phyloP scores from a whole-genome alignment of 2,113 vertebrate species.

The Daboia siamensis region DNA sequence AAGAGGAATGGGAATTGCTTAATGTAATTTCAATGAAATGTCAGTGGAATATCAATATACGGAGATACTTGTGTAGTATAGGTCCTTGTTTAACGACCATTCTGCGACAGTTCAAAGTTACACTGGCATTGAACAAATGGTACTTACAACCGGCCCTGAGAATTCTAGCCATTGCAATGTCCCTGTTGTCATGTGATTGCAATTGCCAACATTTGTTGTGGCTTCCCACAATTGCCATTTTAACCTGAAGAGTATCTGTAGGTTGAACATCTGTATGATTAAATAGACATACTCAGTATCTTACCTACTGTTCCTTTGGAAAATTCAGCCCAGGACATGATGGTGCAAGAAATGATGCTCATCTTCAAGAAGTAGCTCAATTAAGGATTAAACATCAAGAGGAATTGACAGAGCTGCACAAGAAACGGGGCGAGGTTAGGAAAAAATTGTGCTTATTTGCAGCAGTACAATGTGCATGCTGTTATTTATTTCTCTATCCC shows the following conservation, averaged over 20 bases:
- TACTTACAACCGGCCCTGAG: background rate
- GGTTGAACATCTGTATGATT: background rate
- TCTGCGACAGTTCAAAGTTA: background rate
- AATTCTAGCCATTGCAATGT: background rate
- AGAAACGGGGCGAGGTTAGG: slow-evolving; percentile 93
- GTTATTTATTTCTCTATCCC: background rate
- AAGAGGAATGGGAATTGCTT: background rate
- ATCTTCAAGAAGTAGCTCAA: slow-evolving; percentile 90
- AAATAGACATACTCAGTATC: slow-evolving; percentile 15
- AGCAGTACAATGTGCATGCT: background rate
- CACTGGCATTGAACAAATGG: background rate
- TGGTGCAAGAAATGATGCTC: slow-evolving; percentile 73
- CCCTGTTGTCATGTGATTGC: background rate
- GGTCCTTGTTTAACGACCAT: background rate
- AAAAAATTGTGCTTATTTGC: background rate
- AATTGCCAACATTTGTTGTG: background rate
- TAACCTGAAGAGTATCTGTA: background rate
- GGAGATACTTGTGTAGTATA: background rate
- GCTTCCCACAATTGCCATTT: background rate
- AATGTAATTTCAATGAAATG: background rate
- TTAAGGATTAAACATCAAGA: slow-evolving; percentile 93
- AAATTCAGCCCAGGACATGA: slow-evolving; percentile 75
- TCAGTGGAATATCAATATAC: background rate
- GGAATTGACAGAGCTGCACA: slow-evolving; percentile 94
- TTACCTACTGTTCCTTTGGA: slow-evolving; percentile 4